These are phyloP conservation scores for Rhagonycha lutea DNA, from an alignment of 2,888 invertebrate species.

Conservation along the genomic window DNA sequence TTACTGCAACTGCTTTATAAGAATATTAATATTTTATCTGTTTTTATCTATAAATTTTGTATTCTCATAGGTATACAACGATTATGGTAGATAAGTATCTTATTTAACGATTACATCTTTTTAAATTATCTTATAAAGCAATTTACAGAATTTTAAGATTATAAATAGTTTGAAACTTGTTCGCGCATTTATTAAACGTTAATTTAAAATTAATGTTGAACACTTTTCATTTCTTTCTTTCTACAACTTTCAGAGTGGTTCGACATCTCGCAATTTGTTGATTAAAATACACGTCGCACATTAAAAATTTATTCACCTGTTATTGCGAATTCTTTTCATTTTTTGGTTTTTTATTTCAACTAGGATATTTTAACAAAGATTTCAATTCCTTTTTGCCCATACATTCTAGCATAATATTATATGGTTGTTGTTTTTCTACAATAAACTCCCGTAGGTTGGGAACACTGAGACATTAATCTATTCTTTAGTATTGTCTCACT, in stretches of 20 bases:
- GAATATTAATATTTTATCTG: not conserved
- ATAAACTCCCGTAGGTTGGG: too few species aligned
- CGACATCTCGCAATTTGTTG: not conserved
- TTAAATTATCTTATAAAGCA: constrained; percentile 12
- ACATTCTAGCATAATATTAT: too few species aligned
- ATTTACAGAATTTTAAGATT: constrained; percentile 14
- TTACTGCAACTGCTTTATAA: not conserved
- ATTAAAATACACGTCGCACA: not conserved
- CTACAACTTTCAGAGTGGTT: not conserved
- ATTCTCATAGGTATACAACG: not conserved
- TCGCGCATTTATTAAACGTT: not conserved
- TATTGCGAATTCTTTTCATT: not conserved
- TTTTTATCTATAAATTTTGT: not conserved
- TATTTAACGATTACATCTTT: constrained; percentile 5
- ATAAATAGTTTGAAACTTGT: not conserved
- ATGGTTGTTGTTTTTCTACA: too few species aligned
- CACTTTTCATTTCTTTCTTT: not conserved
- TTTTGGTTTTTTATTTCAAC: not conserved
- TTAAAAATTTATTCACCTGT: not conserved
- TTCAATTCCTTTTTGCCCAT: too few species aligned
- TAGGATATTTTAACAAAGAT: too few species aligned
- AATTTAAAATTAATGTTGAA: not conserved
- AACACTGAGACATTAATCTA: too few species aligned
- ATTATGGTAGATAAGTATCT: constrained; percentile 5
- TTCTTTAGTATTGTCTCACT: too few species aligned